phyloP scores from a whole-genome alignment of 2,113 vertebrate species.

The Propithecus coquereli region DNA sequence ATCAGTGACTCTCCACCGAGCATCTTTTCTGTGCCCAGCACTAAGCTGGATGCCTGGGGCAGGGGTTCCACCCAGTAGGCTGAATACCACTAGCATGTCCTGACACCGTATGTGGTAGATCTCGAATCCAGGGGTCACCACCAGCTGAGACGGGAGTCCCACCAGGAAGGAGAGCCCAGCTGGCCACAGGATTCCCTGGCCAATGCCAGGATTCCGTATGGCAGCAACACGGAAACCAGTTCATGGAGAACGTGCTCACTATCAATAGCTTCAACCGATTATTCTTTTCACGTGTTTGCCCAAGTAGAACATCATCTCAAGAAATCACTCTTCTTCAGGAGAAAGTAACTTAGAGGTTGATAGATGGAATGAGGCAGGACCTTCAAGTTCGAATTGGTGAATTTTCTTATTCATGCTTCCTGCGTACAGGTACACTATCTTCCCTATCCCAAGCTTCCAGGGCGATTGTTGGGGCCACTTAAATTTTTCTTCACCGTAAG shows the following conservation, averaged over 20 bases:
- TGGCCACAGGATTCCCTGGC: background rate
- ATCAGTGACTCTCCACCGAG: accelerated
- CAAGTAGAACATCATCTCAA: background rate
- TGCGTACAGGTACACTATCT: background rate
- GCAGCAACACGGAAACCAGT: background rate
- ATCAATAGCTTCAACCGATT: accelerated
- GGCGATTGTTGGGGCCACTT: background rate
- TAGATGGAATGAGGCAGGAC: background rate
- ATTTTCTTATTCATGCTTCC: background rate
- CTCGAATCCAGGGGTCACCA: background rate
- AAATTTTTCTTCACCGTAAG: background rate
- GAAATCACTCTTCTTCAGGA: background rate
- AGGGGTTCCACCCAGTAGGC: accelerated
- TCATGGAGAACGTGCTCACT: background rate
- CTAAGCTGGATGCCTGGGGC: background rate
- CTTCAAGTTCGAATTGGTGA: background rate
- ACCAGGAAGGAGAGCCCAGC: background rate
- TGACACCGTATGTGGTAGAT: background rate
- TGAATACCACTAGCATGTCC: background rate
- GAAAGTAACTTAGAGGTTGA: background rate
- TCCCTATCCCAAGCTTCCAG: background rate
- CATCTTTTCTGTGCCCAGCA: background rate
- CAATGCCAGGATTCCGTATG: background rate
- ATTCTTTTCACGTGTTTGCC: background rate
- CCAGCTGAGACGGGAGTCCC: background rate